phyloP scores from a whole-genome alignment of 2,797 vertebrate species.

The Muscicapa comitata region DNA sequence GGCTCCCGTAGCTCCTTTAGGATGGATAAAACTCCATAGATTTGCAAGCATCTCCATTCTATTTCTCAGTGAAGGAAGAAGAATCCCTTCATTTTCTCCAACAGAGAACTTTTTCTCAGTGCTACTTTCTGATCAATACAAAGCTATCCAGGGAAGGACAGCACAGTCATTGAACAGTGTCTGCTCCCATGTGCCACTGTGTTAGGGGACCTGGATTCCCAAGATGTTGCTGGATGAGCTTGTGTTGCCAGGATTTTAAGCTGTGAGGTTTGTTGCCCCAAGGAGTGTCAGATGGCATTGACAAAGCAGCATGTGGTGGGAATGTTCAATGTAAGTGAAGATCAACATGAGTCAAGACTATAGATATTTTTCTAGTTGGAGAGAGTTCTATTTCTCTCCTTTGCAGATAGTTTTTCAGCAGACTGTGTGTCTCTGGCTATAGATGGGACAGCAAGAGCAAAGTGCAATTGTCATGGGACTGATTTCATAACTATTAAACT shows the following conservation, averaged over 20 bases:
- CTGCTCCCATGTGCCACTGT: not conserved
- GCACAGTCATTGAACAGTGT: not conserved
- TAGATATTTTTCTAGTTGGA: not conserved
- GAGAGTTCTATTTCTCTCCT: not conserved
- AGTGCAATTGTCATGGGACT: not conserved
- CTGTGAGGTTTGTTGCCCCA: not conserved
- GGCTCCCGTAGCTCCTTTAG: not conserved
- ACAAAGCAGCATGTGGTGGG: accelerated
- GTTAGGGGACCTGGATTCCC: not conserved
- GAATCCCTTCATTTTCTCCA: not conserved
- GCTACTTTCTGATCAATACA: not conserved
- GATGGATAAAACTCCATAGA: not conserved
- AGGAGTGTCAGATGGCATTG: accelerated
- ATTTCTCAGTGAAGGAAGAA: not conserved
- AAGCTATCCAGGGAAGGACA: not conserved
- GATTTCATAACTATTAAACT: not conserved
- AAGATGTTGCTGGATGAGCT: accelerated
- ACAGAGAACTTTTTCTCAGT: not conserved
- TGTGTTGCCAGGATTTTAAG: not conserved
- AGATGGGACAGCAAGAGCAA: not conserved
- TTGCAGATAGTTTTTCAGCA: not conserved
- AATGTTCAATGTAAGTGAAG: not conserved
- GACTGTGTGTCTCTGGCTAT: not conserved
- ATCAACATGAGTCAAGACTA: not conserved
- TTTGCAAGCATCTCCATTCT: not conserved